Evolutionary conservation across 1,140 invertebrate species (phyloP), one percentile per base, ranked within the genome.

Genomic region (Leptinotarsa undecemlineata): DNA sequence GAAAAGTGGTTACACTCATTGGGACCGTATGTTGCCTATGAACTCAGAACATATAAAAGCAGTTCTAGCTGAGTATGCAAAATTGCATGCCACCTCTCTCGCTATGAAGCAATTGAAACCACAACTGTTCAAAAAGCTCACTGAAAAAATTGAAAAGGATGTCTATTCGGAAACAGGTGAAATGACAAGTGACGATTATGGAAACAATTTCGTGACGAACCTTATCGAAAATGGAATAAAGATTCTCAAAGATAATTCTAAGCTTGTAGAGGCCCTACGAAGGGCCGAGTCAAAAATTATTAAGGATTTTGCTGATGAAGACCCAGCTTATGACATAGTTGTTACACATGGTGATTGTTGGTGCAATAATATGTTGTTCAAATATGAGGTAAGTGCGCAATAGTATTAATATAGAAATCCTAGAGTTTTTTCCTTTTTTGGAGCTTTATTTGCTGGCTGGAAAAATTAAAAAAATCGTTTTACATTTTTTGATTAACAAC

Each of bases 321-420:
- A 76, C 6, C 21, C 62, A 42, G 14, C 71, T 66, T 42, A 62
- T 33, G 68, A 81, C 21, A 75, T 78, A 47, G 87, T 87, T 0
- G 77, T 88, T 11, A 83, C 84, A 68, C 88, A 88, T 75, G 88
- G 88, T 11, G 88, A 88, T 75, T 87, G 87, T 14, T 88, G 87
- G 87, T 84, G 85, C 6, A 88, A 88, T 74, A 89, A 88, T 74
- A 87, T 89, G 74, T 83, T 89, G 82, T 89, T 88, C 79, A 86
- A 87, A 82, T 88, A 88, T 76, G 76, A 84, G 70, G 83, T 82
- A 73, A 76, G 66, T 77, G 26, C 1, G 26, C 26, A 6, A 8
- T 33, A 8, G 1, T 33, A 33, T 33, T 5, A 33, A 33, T 1
- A 33, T 33, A 8, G 6, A 6, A 6, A 6, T 6, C 26, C 26